A percentile compares a stretch with the other conserved stretches of the same genome.
phyloP scores from a whole-genome alignment of 2,797 vertebrate genomes.

The Cirrhinus molitorella region DNA sequence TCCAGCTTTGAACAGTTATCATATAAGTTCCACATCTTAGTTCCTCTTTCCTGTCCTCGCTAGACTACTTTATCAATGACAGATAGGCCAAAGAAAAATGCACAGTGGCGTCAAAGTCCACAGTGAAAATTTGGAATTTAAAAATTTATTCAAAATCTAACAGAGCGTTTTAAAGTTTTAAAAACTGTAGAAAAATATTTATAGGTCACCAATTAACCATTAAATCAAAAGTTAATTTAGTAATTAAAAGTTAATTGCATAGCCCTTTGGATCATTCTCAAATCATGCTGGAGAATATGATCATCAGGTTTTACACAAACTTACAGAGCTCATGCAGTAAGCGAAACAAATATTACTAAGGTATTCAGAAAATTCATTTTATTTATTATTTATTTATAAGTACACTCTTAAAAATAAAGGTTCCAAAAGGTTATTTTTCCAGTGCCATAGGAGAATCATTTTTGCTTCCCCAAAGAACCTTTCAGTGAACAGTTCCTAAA shows the following conservation, averaged over 20 bases:
- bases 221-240: slow-evolving; percentile 12
- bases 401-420: no score
- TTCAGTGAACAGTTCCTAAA: no score
- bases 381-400: background rate
- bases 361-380: background rate
- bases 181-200: slow-evolving; percentile 8
- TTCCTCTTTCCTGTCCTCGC: background rate
- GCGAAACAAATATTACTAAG: background rate
- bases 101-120: background rate
- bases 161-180: background rate
- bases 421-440: no score
- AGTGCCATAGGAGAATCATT: no score
- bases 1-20: background rate
- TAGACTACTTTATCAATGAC: background rate
- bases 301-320: slow-evolving; percentile 8
- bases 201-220: slow-evolving; percentile 1
- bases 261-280: background rate
- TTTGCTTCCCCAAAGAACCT: no score
- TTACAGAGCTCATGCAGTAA: background rate
- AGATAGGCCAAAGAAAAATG: background rate
- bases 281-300: background rate
- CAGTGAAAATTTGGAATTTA: background rate
- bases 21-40: background rate
- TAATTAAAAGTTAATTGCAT: slow-evolving; percentile 6
- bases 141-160: background rate